These are phyloP conservation scores for Semotilus atromaculatus DNA, from an alignment of 2,797 vertebrate genomes.

Conservation along the genomic window DNA sequence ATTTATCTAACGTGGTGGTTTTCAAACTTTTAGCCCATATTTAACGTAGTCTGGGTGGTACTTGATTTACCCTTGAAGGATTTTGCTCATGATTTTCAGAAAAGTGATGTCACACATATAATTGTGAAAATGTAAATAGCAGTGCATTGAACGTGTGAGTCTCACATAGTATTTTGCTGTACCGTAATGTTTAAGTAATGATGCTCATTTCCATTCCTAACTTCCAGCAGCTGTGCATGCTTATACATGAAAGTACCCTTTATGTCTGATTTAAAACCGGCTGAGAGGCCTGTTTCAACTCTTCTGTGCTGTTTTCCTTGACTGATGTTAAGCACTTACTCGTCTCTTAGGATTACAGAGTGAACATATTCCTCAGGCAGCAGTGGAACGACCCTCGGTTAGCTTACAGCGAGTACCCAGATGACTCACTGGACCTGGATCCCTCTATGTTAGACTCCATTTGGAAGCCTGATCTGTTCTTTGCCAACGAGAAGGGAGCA, in stretches of 20 bases:
- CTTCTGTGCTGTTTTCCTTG: constrained; percentile 2
- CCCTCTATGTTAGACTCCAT: constrained; percentile 98
- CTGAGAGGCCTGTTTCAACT: background rate
- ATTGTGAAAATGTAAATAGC: background rate
- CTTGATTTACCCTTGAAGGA: background rate
- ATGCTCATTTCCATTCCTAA: background rate
- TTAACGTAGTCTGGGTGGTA: background rate
- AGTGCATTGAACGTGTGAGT: background rate
- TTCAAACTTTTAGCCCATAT: background rate
- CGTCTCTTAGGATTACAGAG: constrained; percentile 87
- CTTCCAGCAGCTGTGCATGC: background rate
- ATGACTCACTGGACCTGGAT: constrained; percentile 94
- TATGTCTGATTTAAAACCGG: constrained; percentile 38
- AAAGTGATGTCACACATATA: background rate
- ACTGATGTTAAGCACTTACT: constrained; percentile 35
- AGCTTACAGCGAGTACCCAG: constrained; percentile 94
- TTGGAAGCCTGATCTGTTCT: constrained; percentile 98
- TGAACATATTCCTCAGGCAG: constrained; percentile 97
- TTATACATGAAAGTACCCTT: background rate
- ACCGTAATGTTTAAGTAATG: background rate
- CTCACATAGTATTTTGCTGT: background rate
- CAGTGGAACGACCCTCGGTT: constrained; percentile 96
- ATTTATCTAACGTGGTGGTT: constrained; percentile 2
- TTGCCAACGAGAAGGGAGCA: constrained; percentile 97
- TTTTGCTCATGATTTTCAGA: background rate